Base-by-base conservation (phyloP, 1,140 invertebrate genomes). In the Bombus pyrosoma region DNA sequence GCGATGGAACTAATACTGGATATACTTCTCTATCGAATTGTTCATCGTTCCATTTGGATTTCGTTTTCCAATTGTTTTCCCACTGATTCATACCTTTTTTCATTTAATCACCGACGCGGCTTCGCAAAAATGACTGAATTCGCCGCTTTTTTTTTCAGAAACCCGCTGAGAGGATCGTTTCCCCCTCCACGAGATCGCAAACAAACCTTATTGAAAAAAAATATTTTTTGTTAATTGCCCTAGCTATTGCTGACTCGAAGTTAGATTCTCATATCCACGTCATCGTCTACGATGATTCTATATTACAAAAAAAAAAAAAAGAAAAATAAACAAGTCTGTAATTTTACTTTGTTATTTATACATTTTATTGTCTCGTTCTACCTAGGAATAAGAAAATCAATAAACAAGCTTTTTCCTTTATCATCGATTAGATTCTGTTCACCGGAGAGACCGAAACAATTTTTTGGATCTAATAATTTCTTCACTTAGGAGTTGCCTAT, bases 21-120 rank as follows among this genome's bases (percentile, higher is more conserved):
- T 41, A 41, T 15, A 57, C n/a, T 34, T 37, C 34, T n/a, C 25
- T 6, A 9, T 72, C 8, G 22, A 72, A 71, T 72, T 32, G 37
- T 41, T 81, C 43, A 37, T 81, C 34, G 18, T 43, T 81, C 37
- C 43, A 41, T 57, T 72, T 59, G 43, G 15, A 69, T 71, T 53
- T 39, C 12, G 12, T 25, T 71, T 59, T 62, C 25, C 34, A 39
- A 81, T 39, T 66, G 64, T 57, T 57, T 57, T 41, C 22, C 18
- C 28, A 41, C 9, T 10, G 47, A 71, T 39, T 39, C 64, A 57
- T 69, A n/a, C 37, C 13, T 57, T 81, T 53, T 57, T 39, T 37
- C 41, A 18, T 37, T 69, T 59, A 72, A 81, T 81, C 71, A 59
- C 28, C 25, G 66, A 5, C 34, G 13, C 5, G 10, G 10, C 10